Percentiles rank a stretch among this genome's conserved stretches.
Conservation (phyloP, 2,888 invertebrate species). For the Drosophila austrosaltans region DNA sequence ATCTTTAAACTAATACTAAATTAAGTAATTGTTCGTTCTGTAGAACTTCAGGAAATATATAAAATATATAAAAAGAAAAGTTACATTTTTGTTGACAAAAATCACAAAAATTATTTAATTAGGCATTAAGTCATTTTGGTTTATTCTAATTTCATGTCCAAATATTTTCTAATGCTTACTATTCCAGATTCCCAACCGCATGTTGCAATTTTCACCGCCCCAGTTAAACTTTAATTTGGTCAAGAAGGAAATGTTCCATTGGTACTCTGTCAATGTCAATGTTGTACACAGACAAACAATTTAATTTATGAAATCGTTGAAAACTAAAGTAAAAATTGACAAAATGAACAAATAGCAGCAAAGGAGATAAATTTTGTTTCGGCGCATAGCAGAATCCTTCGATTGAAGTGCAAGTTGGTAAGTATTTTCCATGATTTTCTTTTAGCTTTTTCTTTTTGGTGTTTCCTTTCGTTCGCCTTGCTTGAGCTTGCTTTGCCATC, state of each 20-base stretch:
- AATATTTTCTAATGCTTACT: too few species aligned
- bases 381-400: constrained; percentile 50
- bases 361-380: constrained; percentile 31
- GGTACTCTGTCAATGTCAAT: constrained; percentile 44
- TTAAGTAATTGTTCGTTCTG: too few species aligned
- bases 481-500: constrained; percentile 24
- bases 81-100: too few species aligned
- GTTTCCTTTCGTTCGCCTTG: constrained; percentile 34
- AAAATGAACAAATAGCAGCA: constrained; percentile 52
- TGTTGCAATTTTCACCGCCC: too few species aligned
- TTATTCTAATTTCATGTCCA: too few species aligned
- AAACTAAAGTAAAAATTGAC: constrained; percentile 74
- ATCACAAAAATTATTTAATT: too few species aligned
- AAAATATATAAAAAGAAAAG: too few species aligned
- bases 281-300: constrained; percentile 74
- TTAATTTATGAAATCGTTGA: constrained; percentile 77
- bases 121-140: too few species aligned
- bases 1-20: too few species aligned
- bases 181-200: too few species aligned
- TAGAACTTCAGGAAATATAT: too few species aligned
- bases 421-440: constrained; percentile 5
- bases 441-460: constrained; percentile 10
- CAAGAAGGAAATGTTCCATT: constrained; percentile 32
- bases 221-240: not conserved
- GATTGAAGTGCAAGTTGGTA: constrained; percentile 50